Percentiles rank a stretch among this genome's conserved stretches.
These are phyloP conservation scores for Hippoglossus hippoglossus DNA, from an alignment of 2,797 vertebrate genomes.

Conservation along the genomic window DNA sequence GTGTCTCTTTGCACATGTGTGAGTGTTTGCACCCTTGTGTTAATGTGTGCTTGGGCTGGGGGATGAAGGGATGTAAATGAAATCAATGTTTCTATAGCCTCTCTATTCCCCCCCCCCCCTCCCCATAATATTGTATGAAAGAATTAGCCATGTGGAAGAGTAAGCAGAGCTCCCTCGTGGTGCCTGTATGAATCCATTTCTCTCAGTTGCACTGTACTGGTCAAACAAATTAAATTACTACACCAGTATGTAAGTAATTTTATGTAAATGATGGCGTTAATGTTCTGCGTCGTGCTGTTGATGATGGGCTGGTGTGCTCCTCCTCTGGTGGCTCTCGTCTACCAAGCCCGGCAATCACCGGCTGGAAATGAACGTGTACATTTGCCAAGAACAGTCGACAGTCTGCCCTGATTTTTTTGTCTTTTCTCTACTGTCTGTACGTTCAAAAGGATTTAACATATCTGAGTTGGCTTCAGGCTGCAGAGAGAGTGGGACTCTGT, in stretches of 20 bases:
- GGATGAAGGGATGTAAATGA: constrained; percentile 66
- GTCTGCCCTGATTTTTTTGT: constrained; percentile 59
- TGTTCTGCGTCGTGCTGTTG: constrained; percentile 92
- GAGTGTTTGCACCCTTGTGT: neutral
- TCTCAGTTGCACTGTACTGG: constrained; percentile 87
- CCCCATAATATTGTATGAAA: constrained; percentile 78
- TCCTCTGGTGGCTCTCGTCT: constrained; percentile 83
- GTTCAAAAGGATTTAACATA: constrained; percentile 70
- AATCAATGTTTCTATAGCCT: constrained; percentile 68
- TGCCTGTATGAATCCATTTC: constrained; percentile 88
- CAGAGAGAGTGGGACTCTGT: constrained; percentile 50
- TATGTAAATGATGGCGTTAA: constrained; percentile 96
- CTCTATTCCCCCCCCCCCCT: constrained; percentile 39
- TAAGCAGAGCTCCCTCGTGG: constrained; percentile 82
- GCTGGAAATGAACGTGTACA: constrained; percentile 72
- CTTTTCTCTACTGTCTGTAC: constrained; percentile 48
- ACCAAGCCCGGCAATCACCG: constrained; percentile 71
- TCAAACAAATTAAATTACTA: constrained; percentile 96
- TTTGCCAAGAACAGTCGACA: constrained; percentile 74
- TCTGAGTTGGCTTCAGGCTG: constrained; percentile 67
- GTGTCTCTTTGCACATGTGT: neutral
- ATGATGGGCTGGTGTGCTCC: constrained; percentile 80
- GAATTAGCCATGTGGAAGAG: constrained; percentile 88
- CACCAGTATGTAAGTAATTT: constrained; percentile 95
- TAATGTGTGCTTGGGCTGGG: constrained; percentile 27